phyloP scores from a whole-genome alignment of 1,140 invertebrate genomes.

The Aphis gossypii region DNA sequence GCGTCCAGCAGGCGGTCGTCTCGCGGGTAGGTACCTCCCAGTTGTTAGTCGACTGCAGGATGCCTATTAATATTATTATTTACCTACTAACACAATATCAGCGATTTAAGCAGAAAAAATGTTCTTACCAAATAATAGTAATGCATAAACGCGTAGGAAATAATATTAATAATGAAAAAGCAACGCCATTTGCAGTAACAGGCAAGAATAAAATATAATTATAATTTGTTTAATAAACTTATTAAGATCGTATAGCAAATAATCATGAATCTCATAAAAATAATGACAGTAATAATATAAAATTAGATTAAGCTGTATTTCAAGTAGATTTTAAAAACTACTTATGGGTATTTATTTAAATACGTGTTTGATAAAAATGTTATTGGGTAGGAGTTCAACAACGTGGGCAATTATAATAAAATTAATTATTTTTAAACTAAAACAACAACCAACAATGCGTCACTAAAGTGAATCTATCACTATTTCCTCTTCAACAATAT shows the following conservation, averaged over 20 bases:
- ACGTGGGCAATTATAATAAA: neutral
- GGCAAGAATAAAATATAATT: neutral
- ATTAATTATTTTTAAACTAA: neutral
- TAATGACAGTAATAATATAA: neutral
- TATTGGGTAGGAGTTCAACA: neutral
- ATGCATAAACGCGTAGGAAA: neutral
- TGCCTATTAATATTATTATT: slow-evolving; percentile 10
- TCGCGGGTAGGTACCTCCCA: neutral
- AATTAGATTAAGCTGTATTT: neutral
- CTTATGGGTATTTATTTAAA: neutral
- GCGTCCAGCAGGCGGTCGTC: neutral
- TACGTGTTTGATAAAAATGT: neutral
- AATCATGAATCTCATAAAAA: neutral
- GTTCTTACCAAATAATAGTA: neutral
- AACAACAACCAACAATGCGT: neutral
- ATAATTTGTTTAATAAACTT: neutral
- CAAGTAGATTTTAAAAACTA: neutral
- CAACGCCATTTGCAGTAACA: neutral
- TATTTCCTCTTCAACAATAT: neutral
- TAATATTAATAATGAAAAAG: neutral
- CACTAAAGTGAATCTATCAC: neutral
- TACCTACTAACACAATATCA: neutral
- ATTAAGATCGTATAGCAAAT: neutral
- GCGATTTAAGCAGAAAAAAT: neutral
- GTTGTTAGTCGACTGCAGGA: slow-evolving; percentile 5